Percentiles rank a stretch among this genome's conserved stretches.
phyloP scores from a whole-genome alignment of 1,140 invertebrate genomes.

The Pteromalus puparum region DNA sequence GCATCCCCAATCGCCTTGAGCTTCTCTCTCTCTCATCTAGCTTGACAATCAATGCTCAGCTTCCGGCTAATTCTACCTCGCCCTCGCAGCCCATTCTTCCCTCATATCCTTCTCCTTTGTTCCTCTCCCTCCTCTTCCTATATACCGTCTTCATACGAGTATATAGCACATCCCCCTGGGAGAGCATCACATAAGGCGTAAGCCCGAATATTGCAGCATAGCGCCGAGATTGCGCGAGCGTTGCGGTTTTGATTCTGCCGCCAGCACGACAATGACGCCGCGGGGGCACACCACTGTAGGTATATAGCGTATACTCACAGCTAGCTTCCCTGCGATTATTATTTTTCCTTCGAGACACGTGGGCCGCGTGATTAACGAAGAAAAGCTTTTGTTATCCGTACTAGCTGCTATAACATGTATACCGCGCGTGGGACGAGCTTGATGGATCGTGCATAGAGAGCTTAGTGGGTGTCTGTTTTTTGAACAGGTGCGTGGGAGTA shows the following conservation, averaged over 20 bases:
- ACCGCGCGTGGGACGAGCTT: too few relatives aligned
- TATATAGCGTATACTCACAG: too few relatives aligned
- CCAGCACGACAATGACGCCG: neutral
- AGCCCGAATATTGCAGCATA: neutral
- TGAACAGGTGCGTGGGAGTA: too few relatives aligned
- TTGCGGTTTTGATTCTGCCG: neutral
- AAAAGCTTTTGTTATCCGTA: too few relatives aligned
- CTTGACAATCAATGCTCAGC: slow-evolving; percentile 18
- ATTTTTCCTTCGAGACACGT: too few relatives aligned
- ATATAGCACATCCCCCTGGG: neutral
- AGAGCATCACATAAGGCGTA: neutral
- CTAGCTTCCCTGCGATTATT: too few relatives aligned
- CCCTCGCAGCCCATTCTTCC: neutral
- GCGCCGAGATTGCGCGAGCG: neutral
- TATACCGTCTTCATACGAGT: neutral
- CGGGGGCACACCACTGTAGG: too few relatives aligned
- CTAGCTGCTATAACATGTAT: too few relatives aligned
- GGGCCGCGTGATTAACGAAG: too few relatives aligned
- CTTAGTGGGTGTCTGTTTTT: too few relatives aligned
- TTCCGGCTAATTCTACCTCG: neutral
- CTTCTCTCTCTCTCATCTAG: neutral
- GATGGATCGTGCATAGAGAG: too few relatives aligned
- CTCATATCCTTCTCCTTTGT: neutral
- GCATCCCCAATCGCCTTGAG: neutral
- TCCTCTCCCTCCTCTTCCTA: neutral